These are phyloP conservation scores for Pachyseris speciosa DNA, from an alignment of 64 coral and sea anemone species.

Conservation along the genomic window DNA sequence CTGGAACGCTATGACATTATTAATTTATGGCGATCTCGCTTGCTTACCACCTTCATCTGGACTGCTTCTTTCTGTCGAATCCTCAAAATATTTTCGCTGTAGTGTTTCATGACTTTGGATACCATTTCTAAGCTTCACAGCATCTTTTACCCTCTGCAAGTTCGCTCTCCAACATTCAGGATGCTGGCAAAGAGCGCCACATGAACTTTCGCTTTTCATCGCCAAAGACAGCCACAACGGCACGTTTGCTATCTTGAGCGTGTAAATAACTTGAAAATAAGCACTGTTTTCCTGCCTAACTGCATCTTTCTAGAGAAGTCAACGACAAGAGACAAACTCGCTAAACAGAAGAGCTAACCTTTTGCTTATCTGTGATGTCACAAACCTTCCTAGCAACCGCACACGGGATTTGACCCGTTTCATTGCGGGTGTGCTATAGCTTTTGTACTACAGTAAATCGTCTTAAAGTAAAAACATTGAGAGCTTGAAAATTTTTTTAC, in stretches of 20 bases:
- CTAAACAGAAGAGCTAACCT: background rate
- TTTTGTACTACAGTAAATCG: background rate
- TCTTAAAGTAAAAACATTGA: too few species aligned
- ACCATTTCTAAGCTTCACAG: conserved; percentile 88
- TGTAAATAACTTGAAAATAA: background rate
- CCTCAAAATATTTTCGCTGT: background rate
- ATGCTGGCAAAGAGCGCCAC: conserved; percentile 82
- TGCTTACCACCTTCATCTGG: conserved; percentile 1
- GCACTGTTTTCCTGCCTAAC: background rate
- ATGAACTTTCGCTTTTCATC: conserved; percentile 53
- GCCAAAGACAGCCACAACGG: background rate
- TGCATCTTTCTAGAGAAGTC: background rate
- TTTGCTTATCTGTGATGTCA: conserved; percentile 30
- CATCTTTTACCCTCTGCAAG: conserved; percentile 85
- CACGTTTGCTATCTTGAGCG: background rate
- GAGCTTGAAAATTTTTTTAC: too few species aligned
- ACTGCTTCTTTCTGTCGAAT: background rate
- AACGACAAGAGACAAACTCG: background rate
- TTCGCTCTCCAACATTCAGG: conserved; percentile 90
- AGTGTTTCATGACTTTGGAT: conserved; percentile 23
- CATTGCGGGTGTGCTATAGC: background rate
- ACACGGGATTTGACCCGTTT: background rate
- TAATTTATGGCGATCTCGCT: background rate
- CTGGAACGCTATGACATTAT: background rate
- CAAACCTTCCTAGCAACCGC: conserved; percentile 28